These are phyloP conservation scores for Lacerta viridis DNA, from an alignment of 2,797 vertebrate species.

Conservation along the genomic window DNA sequence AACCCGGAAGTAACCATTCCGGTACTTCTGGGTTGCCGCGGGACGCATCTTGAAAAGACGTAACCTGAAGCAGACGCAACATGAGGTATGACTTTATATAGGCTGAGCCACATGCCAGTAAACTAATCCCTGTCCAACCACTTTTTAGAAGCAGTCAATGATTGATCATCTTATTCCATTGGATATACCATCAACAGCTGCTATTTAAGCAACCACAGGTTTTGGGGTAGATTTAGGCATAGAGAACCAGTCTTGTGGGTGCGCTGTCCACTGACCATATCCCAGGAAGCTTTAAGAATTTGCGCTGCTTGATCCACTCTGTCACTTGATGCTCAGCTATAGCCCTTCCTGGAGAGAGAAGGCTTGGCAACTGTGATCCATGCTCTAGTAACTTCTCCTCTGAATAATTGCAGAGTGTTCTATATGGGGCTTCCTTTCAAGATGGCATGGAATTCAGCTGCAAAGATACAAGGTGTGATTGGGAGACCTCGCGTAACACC, in stretches of 20 bases:
- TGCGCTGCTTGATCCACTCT: no score
- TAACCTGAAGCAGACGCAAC: no score
- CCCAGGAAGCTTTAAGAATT: background rate
- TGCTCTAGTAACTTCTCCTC: no score
- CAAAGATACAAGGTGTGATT: no score
- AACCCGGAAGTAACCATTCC: no score
- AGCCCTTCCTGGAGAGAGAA: background rate
- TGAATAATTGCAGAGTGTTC: no score
- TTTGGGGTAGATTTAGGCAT: background rate
- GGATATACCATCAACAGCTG: background rate
- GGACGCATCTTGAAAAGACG: no score
- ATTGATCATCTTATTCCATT: background rate
- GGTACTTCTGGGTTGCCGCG: fast-evolving
- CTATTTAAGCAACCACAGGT: background rate
- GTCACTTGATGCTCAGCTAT: background rate
- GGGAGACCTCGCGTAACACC: no score
- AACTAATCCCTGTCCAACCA: background rate
- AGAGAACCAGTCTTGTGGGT: background rate
- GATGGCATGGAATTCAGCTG: no score
- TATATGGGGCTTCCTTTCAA: no score
- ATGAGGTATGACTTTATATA: background rate
- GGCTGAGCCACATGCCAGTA: background rate
- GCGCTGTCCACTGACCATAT: background rate
- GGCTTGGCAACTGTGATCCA: background rate
- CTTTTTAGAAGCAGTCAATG: background rate